Percentiles rank a stretch among this genome's conserved stretches.
Evolutionary conservation across 2,113 vertebrate genomes (phyloP).

Genomic region (Silurus asotus): DNA sequence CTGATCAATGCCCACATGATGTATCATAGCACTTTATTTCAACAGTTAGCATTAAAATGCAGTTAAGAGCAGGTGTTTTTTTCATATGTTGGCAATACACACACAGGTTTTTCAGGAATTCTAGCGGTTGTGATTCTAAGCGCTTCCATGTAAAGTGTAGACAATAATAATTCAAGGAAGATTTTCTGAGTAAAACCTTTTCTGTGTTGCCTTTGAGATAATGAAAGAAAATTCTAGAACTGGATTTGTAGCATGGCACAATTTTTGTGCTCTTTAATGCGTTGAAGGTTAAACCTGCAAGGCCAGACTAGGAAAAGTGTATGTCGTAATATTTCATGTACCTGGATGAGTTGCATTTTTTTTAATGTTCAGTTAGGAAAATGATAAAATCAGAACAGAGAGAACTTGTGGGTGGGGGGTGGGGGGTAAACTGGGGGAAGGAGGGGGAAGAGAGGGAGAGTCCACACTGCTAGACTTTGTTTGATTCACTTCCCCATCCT

Average conservation of each 20-base stretch:
- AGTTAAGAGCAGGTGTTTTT: slow-evolving; percentile 20
- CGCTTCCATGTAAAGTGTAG: not conserved
- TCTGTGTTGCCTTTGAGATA: not conserved
- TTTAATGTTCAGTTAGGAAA: slow-evolving; percentile 22
- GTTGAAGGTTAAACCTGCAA: not conserved
- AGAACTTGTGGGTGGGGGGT: slow-evolving; percentile 11
- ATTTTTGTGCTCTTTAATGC: not conserved
- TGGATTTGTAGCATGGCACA: not conserved
- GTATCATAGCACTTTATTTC: slow-evolving; percentile 7
- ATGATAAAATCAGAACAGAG: slow-evolving; percentile 8
- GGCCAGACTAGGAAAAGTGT: not conserved
- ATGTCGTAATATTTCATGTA: not conserved
- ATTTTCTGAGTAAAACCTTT: not conserved
- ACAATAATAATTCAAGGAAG: not conserved
- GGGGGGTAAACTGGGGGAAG: not conserved
- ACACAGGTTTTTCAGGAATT: slow-evolving; percentile 37
- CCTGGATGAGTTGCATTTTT: slow-evolving; percentile 9
- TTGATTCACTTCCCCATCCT: slow-evolving; percentile 54
- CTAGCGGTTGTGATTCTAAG: not conserved
- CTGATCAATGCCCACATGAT: not conserved
- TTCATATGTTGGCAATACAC: slow-evolving; percentile 24
- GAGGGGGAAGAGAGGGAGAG: slow-evolving; percentile 14
- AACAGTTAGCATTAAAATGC: slow-evolving; percentile 21
- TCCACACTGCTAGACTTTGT: slow-evolving; percentile 43
- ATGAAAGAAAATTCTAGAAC: too few relatives aligned